phyloP scores from a whole-genome alignment of 2,113 vertebrate genomes.

The Gymnorhina tibicen region DNA sequence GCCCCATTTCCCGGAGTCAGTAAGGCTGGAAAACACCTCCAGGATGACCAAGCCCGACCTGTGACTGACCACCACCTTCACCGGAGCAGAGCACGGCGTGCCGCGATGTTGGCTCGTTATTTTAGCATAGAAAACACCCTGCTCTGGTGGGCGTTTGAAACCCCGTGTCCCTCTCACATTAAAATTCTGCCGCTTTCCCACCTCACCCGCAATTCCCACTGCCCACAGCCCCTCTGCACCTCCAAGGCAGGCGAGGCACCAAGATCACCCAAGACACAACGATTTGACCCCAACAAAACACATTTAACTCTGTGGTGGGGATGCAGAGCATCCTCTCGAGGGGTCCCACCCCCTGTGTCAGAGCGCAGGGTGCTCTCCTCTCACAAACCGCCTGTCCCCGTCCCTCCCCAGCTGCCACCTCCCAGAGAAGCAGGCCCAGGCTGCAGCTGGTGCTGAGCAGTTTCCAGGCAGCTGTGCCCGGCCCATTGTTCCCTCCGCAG shows the following conservation, averaged over 20 bases:
- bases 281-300: not conserved
- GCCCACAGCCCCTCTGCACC: not conserved
- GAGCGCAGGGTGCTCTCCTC: not conserved
- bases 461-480: conserved; percentile 27
- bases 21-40: not conserved
- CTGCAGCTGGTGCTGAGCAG: conserved; percentile 27
- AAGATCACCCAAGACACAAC: not conserved
- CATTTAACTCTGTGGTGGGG: not conserved
- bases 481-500: not conserved
- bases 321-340: not conserved
- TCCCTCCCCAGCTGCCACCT: not conserved
- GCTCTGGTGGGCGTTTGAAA: not conserved
- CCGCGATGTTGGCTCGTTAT: fast-evolving
- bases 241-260: not conserved
- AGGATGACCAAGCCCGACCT: not conserved
- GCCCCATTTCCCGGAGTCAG: not conserved
- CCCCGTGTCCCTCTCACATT: not conserved
- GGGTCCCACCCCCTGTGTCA: fast-evolving
- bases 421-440: not conserved
- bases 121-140: not conserved
- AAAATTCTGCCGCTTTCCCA: not conserved
- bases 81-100: not conserved
- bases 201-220: not conserved
- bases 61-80: not conserved
- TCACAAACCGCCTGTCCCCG: not conserved